Evolutionary conservation across 2,113 vertebrate genomes (phyloP), one percentile per base, ranked within the genome.

Genomic region (Taxidea taxus): DNA sequence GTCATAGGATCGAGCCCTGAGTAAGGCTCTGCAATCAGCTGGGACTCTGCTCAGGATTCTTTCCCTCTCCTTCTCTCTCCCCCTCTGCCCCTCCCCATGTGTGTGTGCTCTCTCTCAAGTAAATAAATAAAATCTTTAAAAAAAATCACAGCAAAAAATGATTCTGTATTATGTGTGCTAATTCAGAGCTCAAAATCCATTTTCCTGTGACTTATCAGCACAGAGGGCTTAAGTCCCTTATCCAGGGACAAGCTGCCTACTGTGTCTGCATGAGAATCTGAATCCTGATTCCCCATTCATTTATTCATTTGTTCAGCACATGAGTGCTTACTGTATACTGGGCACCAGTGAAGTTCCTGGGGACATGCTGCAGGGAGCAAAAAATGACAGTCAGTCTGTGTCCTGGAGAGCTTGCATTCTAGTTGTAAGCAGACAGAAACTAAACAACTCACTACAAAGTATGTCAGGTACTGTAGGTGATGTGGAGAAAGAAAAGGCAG

Each of bases 191-290:
- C 37, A 23, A 75, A 90, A 54, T 75, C 66, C n/a, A 47, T 54
- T 87, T 82, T 93, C 39, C 14, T 82, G 42, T 87, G 47, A 91
- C 37, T 95, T 95, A 2, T 93, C 21, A 90, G 29, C 58, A 94
- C 58, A 92, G 18, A 89, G 64, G 31, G 1, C 34, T 20, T 54
- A 62, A 80, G 54, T 85, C 18, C 31, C 42, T 75, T 88, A n/a
- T 72, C 44, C 12, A 78, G 51, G 31, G n/a, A 74, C 90, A 87
- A 87, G 49, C 58, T 80, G 34, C 77, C 78, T 60, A 13, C 15
- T 31, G 51, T 49, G 31, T 95, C 68, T 90, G 37, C 74, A 49
- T 87, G 85, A 92, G 60, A 87, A 72, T 70, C 72, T 44, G 34
- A 64, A 51, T 62, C 21, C 20, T 11, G 6, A 20, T 20, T 88